Base-by-base conservation (phyloP, 2,888 invertebrate genomes). In the Pocota personata region DNA sequence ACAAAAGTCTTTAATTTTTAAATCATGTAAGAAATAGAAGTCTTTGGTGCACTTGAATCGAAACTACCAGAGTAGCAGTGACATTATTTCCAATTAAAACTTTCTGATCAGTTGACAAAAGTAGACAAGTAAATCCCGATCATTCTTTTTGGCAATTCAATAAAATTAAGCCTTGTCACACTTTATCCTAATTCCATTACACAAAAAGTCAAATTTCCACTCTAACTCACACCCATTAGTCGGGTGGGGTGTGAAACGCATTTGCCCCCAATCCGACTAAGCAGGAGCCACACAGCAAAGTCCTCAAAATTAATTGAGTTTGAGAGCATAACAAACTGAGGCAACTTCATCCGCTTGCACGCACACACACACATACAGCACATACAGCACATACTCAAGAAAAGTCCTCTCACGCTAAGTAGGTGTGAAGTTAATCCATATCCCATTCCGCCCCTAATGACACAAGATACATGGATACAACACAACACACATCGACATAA, bases 261-360 rank as follows among this genome's bases (percentile, higher is more conserved):
- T 82, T 78, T 72, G 58, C 21, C 16, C 30, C 16, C 30, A 55
- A 71, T 66, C 64, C 35, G 3, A 57, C 40, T 35, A 35, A 46
- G 55, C 27, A 69, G 30, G n/a, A 62, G 19, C 50, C 43, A 40
- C 10, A 62, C 19, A 16, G n/a, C 12, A 35, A 76, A 69, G 58
- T 72, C 60, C 79, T 48, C 46, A 24, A 79, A 83, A 78, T 79
- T 83, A 83, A 83, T 83, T 83, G 78, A 79, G 60, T 79, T 73
- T 62, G 55, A 83, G 73, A 67, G 72, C 60, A 52, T 24, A 48
- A 37, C 66, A 52, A 35, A 77, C 66, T 37, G 32, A 71, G 57
- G 14, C 64, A 64, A 64, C 37, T 82, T 71, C 30, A 50, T 78
- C 50, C 57, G 30, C 50, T 58, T 43, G 14, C 43, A 48, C 48